phyloP scores from a whole-genome alignment of 2,797 vertebrate genomes.

The Malacoraja senta region DNA sequence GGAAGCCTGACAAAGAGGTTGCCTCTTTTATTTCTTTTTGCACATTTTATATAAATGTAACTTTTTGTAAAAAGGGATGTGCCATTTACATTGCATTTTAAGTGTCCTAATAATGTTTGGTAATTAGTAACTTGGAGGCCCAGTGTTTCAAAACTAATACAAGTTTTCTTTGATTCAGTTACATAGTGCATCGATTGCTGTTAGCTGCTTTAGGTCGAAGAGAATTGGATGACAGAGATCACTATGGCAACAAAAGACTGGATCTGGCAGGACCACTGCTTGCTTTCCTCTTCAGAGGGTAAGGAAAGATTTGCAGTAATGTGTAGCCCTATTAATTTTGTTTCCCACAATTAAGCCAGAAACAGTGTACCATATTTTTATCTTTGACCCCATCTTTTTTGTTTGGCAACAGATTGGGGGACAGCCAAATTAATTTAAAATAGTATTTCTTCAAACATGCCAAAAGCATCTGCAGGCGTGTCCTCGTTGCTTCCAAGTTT shows the following conservation, averaged over 20 bases:
- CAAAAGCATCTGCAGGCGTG: background rate
- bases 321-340: background rate
- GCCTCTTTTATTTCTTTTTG: background rate
- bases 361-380: background rate
- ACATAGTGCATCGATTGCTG: conserved; percentile 92
- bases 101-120: background rate
- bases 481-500: background rate
- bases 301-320: conserved; percentile 43
- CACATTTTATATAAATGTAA: background rate
- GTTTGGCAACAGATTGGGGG: background rate
- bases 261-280: conserved; percentile 88
- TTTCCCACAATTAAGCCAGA: background rate
- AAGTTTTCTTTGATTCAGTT: conserved; percentile 56
- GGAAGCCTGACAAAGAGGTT: background rate
- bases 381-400: background rate
- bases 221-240: conserved; percentile 95
- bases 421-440: background rate
- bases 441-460: background rate
- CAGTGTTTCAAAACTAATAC: background rate
- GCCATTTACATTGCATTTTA: background rate
- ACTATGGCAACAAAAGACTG: conserved; percentile 96
- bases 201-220: conserved; percentile 84
- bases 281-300: conserved; percentile 95
- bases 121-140: background rate
- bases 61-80: background rate